These are phyloP conservation scores for Latrodectus elegans DNA, from an alignment of 2,888 invertebrate species.

Conservation along the genomic window DNA sequence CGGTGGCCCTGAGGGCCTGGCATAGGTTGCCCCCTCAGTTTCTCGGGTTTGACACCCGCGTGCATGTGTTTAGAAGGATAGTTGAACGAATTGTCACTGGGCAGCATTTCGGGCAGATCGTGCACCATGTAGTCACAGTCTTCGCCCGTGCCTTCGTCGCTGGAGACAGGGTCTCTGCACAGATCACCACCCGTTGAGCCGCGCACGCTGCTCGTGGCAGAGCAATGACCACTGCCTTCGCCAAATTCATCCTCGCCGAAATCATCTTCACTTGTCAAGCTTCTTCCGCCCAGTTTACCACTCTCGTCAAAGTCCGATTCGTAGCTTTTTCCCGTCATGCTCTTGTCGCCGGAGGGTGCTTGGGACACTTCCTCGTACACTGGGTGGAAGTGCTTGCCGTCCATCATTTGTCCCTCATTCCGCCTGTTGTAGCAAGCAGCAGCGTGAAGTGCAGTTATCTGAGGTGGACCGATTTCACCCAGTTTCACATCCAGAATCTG, in stretches of 20 bases:
- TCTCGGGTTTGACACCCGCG: slow-evolving; percentile 29
- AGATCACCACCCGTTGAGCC: slow-evolving; percentile 68
- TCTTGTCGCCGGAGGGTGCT: slow-evolving; percentile 33
- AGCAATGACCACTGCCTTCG: slow-evolving; percentile 65
- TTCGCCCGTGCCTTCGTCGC: slow-evolving; percentile 52
- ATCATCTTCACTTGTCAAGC: slow-evolving; percentile 71
- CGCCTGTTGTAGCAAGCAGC: slow-evolving; percentile 30
- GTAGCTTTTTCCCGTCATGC: slow-evolving; percentile 39
- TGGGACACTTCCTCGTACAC: slow-evolving; percentile 71
- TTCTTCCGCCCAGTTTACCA: slow-evolving; percentile 59
- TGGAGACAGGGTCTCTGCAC: slow-evolving; percentile 60
- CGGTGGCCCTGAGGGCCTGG: slow-evolving; percentile 18
- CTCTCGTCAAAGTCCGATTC: slow-evolving; percentile 70
- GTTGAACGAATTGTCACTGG: slow-evolving; percentile 42
- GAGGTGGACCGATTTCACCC: slow-evolving; percentile 50
- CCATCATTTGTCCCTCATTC: background rate
- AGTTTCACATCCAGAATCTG: slow-evolving; percentile 65
- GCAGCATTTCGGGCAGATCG: slow-evolving; percentile 27
- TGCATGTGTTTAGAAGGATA: slow-evolving; percentile 48
- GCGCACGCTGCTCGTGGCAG: slow-evolving; percentile 61
- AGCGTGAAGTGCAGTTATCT: slow-evolving; percentile 35
- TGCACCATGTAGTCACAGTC: slow-evolving; percentile 42
- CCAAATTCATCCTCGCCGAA: slow-evolving; percentile 71
- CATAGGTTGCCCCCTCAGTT: slow-evolving; percentile 39
- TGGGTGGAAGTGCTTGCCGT: slow-evolving; percentile 59